phyloP scores from a whole-genome alignment of 1,140 invertebrate genomes.

The Drosophila sucinea region DNA sequence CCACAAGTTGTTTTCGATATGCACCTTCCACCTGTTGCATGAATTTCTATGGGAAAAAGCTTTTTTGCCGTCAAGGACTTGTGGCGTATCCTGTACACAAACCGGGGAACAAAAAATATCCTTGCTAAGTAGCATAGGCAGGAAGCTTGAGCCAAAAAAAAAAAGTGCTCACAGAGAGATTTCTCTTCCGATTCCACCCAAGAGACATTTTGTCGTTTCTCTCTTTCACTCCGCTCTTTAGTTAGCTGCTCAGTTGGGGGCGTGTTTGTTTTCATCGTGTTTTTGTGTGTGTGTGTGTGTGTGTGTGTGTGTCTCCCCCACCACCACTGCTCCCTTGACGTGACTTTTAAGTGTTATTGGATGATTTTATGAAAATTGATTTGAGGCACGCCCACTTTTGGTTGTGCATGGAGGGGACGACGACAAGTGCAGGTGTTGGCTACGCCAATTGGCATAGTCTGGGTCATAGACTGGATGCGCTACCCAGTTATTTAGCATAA shows the following conservation, averaged over 20 bases:
- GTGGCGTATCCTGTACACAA: constrained; percentile 68
- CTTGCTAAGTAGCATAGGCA: constrained; percentile 23
- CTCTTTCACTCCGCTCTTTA: constrained; percentile 47
- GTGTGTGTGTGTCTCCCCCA: constrained; percentile 26
- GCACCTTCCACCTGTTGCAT: constrained; percentile 50
- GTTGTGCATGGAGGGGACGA: constrained; percentile 4
- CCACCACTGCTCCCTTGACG: background rate
- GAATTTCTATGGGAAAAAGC: constrained; percentile 33
- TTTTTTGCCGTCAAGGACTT: constrained; percentile 48
- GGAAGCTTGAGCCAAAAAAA: constrained; percentile 43
- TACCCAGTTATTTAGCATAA: constrained; percentile 51
- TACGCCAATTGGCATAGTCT: constrained; percentile 24
- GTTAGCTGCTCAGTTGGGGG: constrained; percentile 53
- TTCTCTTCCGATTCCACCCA: constrained; percentile 39
- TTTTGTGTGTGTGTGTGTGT: constrained; percentile 30
- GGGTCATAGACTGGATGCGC: background rate
- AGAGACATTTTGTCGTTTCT: constrained; percentile 6
- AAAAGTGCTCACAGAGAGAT: constrained; percentile 48
- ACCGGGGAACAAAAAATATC: constrained; percentile 64
- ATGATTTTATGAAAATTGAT: constrained; percentile 80
- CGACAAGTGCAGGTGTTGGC: constrained; percentile 60
- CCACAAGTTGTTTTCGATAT: constrained; percentile 30
- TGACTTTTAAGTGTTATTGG: constrained; percentile 74
- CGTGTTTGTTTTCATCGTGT: constrained; percentile 75
- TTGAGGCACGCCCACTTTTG: constrained; percentile 63